Conservation (phyloP, 2,113 vertebrate genomes). For the Arvicanthis niloticus region DNA sequence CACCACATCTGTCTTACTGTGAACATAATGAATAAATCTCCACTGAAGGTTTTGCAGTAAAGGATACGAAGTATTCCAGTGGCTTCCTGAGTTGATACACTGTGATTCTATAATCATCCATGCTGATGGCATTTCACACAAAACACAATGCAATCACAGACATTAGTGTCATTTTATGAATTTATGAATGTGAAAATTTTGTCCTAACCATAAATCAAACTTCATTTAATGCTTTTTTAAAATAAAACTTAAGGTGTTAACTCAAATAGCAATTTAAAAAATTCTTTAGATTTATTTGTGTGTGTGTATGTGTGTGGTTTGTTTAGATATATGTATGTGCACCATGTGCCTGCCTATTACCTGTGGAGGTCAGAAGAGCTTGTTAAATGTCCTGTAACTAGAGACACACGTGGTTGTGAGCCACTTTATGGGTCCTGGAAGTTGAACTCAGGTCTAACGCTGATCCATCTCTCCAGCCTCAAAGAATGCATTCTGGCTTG, state of each 20-base stretch:
- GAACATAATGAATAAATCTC: background rate
- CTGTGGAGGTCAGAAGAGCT: background rate
- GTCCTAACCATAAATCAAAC: background rate
- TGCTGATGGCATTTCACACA: background rate
- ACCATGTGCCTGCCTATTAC: background rate
- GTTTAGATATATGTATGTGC: background rate
- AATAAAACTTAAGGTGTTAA: background rate
- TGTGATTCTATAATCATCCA: background rate
- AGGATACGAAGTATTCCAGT: background rate
- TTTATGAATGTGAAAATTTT: background rate
- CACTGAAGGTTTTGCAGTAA: background rate
- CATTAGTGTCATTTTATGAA: too few relatives aligned
- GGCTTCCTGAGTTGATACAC: background rate
- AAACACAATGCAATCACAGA: background rate
- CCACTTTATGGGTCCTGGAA: background rate
- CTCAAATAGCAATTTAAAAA: background rate
- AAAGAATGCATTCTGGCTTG: background rate
- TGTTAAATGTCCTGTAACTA: background rate
- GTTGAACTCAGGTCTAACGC: background rate
- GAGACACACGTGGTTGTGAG: background rate
- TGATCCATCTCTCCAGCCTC: background rate
- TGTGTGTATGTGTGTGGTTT: background rate
- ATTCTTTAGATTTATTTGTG: background rate
- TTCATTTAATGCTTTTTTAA: background rate
- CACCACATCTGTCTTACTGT: background rate